Evolutionary conservation across 2,888 invertebrate genomes (phyloP).

Genomic region (Endotricha flammealis): DNA sequence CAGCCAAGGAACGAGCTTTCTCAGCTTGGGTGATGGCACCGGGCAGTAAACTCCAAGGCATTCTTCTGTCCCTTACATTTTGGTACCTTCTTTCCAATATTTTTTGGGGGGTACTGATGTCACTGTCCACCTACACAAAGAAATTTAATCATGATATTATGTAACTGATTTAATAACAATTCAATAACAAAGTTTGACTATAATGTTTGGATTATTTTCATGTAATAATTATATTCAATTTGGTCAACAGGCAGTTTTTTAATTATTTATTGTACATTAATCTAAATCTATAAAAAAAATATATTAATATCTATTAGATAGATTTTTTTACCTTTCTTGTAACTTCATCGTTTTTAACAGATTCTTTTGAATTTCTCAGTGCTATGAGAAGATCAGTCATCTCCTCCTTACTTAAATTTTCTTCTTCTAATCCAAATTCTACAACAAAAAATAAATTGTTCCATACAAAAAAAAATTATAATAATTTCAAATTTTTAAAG

Average conservation of each 20-base stretch:
- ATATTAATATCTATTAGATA: too few species aligned
- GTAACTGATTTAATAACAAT: too few species aligned
- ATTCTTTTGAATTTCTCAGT: conserved; percentile 60
- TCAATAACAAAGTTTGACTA: too few species aligned
- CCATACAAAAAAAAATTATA: neutral
- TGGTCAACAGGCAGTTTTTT: neutral
- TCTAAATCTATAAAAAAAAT: neutral
- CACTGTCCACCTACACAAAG: conserved; percentile 39
- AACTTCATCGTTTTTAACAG: conserved; percentile 52
- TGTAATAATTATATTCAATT: neutral
- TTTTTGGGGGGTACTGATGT: conserved; percentile 30
- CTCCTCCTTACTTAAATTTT: conserved; percentile 65
- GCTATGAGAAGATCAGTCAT: conserved; percentile 67
- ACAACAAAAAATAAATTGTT: conserved; percentile 22
- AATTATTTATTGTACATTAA: neutral
- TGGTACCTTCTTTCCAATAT: conserved; percentile 53
- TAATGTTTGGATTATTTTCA: too few species aligned
- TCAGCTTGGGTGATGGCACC: conserved; percentile 51
- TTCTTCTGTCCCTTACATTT: conserved; percentile 60
- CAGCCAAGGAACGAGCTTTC: conserved; percentile 60
- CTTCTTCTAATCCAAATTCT: conserved; percentile 70
- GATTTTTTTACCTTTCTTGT: conserved; percentile 30
- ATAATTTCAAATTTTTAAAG: too few species aligned
- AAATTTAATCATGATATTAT: too few species aligned
- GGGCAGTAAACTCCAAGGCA: conserved; percentile 70